Base-by-base conservation (phyloP, 2,113 vertebrate genomes). In the Entelurus aequoreus region DNA sequence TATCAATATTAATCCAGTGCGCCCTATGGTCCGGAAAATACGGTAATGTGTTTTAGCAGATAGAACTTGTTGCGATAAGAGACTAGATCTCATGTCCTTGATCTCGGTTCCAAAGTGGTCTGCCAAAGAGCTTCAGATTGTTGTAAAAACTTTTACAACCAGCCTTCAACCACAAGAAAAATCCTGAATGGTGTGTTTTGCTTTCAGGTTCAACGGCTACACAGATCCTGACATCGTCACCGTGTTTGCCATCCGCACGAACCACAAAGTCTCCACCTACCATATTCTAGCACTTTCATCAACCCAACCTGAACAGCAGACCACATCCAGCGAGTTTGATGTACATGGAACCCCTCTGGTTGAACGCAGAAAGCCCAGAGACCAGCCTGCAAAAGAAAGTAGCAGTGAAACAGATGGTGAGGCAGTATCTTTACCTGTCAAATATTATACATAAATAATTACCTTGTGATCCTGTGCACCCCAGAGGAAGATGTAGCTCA, bases 241-340 rank as follows among this genome's bases (percentile, higher is more conserved):
- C 1, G 90, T 98, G 63, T 86, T 75, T 10, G 94, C 93, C 13
- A 90, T 95, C 74, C 53, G 77, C 66, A 94, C 87, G 42, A 73
- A 81, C 46, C 91, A 94, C 83, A 86, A 88, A 67, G 59, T 99
- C 62, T 88, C 92, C 36, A 93, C 92, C 40, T 99, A 94, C 65
- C 87, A 84, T 10, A 86, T 96, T 62, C 51, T 83, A 15, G 49
- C 61, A 14, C 68, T 84, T 47, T 75, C 82, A 38, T 84, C 76
- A 11, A 60, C 68, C 14, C 69, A 36, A 47, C 51, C 60, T 46
- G 74, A 76, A 66, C 73, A 66, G 60, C 4, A 59, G 42, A 79
- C 10, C 71, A 60, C 49, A 73, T 6, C 38, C 14, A 63, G 73
- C 1, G 3, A 19, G 4, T 6, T 37, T 5, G 54, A 42, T 0